phyloP scores from a whole-genome alignment of 2,888 invertebrate species.

The Rapana venosa region DNA sequence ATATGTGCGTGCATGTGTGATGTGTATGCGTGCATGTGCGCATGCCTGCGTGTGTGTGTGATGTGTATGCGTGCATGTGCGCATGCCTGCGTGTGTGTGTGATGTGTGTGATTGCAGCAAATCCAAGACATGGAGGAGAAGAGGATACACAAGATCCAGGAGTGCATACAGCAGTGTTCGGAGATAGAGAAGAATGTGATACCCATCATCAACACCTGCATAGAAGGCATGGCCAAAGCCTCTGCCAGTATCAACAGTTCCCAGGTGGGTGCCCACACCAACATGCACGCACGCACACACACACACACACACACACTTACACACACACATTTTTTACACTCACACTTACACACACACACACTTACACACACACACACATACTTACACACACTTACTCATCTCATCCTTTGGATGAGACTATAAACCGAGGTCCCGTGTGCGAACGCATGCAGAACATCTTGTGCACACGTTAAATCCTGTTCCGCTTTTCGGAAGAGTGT shows the following conservation, averaged over 20 bases:
- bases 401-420: too few relatives aligned
- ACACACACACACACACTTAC: too few relatives aligned
- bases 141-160: slow-evolving; percentile 93
- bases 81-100: background rate
- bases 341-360: too few relatives aligned
- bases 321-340: too few relatives aligned
- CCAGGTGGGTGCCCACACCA: slow-evolving; percentile 61
- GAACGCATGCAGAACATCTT: too few relatives aligned
- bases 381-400: too few relatives aligned
- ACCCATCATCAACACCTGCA: slow-evolving; percentile 96
- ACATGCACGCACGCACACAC: background rate
- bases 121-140: slow-evolving; percentile 96
- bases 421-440: too few relatives aligned
- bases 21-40: background rate
- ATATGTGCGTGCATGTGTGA: background rate
- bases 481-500: too few relatives aligned
- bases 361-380: too few relatives aligned
- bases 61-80: background rate
- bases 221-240: slow-evolving; percentile 95
- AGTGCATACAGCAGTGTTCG: slow-evolving; percentile 93
- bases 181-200: slow-evolving; percentile 95
- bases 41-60: background rate
- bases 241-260: slow-evolving; percentile 92
- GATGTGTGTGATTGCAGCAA: slow-evolving; percentile 83
- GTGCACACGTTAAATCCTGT: too few relatives aligned